These are phyloP conservation scores for Phalloptychus januarius DNA, from an alignment of 2,797 vertebrate genomes.

Conservation along the genomic window DNA sequence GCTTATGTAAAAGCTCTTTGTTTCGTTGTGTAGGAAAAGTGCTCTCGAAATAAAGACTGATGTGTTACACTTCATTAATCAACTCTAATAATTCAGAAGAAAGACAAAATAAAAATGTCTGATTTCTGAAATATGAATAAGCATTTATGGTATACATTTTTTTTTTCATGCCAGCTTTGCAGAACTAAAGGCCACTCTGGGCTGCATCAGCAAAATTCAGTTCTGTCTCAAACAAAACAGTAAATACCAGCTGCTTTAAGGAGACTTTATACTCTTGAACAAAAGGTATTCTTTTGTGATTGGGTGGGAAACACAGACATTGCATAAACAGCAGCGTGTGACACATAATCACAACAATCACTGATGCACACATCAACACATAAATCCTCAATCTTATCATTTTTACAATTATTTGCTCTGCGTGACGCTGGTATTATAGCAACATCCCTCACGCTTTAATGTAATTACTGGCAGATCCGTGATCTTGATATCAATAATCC, in stretches of 20 bases:
- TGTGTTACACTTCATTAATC: neutral
- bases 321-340: neutral
- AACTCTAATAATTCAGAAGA: neutral
- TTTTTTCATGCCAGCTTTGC: no score
- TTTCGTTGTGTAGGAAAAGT: neutral
- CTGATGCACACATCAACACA: neutral
- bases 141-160: neutral
- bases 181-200: neutral
- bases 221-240: neutral
- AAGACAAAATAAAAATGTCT: neutral
- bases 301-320: neutral
- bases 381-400: slow-evolving; percentile 31
- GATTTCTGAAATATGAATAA: neutral
- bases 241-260: neutral
- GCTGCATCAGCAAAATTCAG: neutral
- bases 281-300: neutral
- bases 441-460: slow-evolving; percentile 50
- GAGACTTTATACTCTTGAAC: neutral
- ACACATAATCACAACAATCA: slow-evolving; percentile 1
- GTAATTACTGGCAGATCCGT: slow-evolving; percentile 58
- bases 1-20: neutral
- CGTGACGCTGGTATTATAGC: slow-evolving; percentile 27
- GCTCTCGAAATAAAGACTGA: neutral
- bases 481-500: slow-evolving; percentile 55
- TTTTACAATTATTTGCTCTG: slow-evolving; percentile 46